These are phyloP conservation scores for Hyposoter dolosus DNA, from an alignment of 2,888 invertebrate species.

Conservation along the genomic window DNA sequence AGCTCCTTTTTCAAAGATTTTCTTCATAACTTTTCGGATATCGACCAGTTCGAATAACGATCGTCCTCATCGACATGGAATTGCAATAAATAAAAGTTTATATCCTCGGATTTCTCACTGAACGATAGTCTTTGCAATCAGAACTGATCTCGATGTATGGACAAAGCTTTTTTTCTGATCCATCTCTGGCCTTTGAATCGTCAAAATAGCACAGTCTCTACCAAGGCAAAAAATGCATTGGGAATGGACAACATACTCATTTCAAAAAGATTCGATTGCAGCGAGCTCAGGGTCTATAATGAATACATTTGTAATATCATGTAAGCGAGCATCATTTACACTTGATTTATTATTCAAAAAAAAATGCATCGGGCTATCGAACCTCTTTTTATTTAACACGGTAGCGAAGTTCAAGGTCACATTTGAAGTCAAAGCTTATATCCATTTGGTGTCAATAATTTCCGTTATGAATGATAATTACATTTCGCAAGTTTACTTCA, in stretches of 20 bases:
- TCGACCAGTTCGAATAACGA: not conserved
- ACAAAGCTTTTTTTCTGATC: not conserved
- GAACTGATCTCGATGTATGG: not conserved
- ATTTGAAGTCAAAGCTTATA: not conserved
- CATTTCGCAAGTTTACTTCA: not conserved
- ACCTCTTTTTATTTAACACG: not conserved
- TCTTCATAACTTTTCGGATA: not conserved
- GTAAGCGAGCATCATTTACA: not conserved
- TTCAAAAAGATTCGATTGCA: not conserved
- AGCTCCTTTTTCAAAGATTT: not conserved
- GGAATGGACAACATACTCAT: not conserved
- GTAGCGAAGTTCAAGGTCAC: constrained; percentile 31
- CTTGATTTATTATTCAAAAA: constrained; percentile 30
- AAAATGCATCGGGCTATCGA: constrained; percentile 3
- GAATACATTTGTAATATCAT: not conserved
- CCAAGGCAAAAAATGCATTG: not conserved
- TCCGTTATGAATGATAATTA: not conserved
- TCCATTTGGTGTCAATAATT: not conserved
- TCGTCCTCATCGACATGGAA: not conserved
- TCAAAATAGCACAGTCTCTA: not conserved
- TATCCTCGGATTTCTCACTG: not conserved
- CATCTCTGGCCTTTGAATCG: not conserved
- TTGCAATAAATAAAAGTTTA: not conserved
- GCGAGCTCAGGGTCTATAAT: constrained; percentile 11
- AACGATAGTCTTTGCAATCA: not conserved